phyloP scores from a whole-genome alignment of 2,113 vertebrate genomes.

The Crypturellus undulatus region DNA sequence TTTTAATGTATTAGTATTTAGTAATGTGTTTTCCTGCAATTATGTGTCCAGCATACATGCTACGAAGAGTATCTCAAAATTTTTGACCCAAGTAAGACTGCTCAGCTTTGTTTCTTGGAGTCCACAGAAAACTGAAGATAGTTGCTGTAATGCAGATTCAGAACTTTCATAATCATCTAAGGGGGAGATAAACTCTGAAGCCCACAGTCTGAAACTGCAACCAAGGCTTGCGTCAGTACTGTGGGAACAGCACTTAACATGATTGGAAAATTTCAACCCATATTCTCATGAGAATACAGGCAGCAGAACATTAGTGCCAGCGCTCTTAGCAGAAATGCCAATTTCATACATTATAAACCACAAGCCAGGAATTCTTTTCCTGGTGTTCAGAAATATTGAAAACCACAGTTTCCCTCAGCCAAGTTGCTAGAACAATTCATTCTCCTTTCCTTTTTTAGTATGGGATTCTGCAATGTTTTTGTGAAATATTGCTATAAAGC shows the following conservation, averaged over 20 bases:
- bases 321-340: not conserved
- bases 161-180: slow-evolving; percentile 34
- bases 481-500: not conserved
- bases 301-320: not conserved
- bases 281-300: slow-evolving; percentile 8
- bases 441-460: not conserved
- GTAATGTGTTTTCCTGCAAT: not conserved
- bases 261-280: not conserved
- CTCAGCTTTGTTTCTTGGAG: not conserved
- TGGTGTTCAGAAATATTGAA: not conserved
- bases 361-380: not conserved
- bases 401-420: not conserved
- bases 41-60: not conserved
- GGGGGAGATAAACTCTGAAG: not conserved
- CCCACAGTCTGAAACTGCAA: slow-evolving; percentile 3
- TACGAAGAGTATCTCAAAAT: not conserved
- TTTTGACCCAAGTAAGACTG: not conserved
- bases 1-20: not conserved
- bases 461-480: not conserved
- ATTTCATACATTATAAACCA: slow-evolving; percentile 3
- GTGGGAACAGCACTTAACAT: not conserved
- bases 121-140: not conserved
- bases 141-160: not conserved
- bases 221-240: not conserved
- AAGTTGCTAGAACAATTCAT: not conserved